Base-by-base conservation (phyloP, 1,140 invertebrate genomes). In the Lordiphosa clarofinis region DNA sequence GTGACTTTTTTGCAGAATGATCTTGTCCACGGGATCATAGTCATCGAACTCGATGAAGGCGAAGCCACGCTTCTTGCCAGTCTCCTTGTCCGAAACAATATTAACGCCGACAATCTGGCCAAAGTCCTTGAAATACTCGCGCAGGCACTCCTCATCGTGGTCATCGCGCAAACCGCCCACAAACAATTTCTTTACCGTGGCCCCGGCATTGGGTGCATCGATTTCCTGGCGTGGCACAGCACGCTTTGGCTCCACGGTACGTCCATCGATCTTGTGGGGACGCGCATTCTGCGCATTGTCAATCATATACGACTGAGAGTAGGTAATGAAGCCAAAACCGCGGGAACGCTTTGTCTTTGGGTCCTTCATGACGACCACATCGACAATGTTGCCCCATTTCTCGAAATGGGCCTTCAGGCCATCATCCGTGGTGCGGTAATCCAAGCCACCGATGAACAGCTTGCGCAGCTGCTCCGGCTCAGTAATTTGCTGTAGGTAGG, bases 281-380 rank as follows among this genome's bases (percentile, higher is more conserved):
- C 98, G 92, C 33, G 94, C 94, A 81, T 92, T 93, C 90, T 99
- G 98, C 1, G 97, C 97, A 90, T 96, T 95, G 91, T 99, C 97
- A 40, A 99, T 96, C 96, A 98, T 98, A 64, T 95, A 93, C 8
- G 95, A 94, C 67, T 94, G 90, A 1, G 95, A 95, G 89, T 98
- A 99, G 1, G 97, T 99, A 21, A 99, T 97, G 87, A 99, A 99
- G 10, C 98, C 98, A 91, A 99, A 99, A 1, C 98, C 98, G 73
- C 97, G 91, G 0, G 97, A 99, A 57, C 94, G 90, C 75, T 96
- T 96, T 1, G 97, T 98, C 75, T 96, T 95, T 0, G 97, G 96
- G 90, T 99, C 98, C 87, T 97, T 97, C 98, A 99, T 99, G 0
- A 99, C 98, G 8, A 99, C 96, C 43, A 98, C 97, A 90, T 99